Conservation (phyloP, 2,113 vertebrate species). For the Myotis brandtii region DNA sequence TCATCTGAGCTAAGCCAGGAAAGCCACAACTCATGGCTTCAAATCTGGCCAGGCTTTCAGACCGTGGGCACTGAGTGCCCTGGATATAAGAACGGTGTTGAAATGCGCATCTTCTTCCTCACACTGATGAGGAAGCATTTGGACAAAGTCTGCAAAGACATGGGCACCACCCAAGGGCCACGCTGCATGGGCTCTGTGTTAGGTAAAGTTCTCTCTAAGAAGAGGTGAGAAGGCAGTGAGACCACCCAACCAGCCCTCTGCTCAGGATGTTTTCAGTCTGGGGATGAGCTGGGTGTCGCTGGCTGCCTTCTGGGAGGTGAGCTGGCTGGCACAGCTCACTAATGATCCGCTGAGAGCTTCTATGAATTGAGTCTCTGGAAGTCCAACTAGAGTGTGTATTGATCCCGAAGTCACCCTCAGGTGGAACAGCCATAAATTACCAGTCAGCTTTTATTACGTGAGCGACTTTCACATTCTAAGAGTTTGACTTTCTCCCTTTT, state of each 20-base stretch:
- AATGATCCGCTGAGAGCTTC: conserved; percentile 50
- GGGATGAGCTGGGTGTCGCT: neutral
- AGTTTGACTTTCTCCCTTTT: conserved; percentile 53
- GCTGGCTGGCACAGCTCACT: neutral
- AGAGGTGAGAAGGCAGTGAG: neutral
- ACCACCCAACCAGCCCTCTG: neutral
- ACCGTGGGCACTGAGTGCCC: neutral
- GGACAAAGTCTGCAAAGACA: neutral
- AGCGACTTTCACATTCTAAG: conserved; percentile 69
- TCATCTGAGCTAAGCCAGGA: neutral
- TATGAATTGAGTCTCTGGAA: conserved; percentile 76
- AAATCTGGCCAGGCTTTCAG: neutral
- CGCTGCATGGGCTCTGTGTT: neutral
- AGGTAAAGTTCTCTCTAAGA: neutral
- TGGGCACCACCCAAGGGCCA: neutral
- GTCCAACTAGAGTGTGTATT: conserved; percentile 68
- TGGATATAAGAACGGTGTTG: neutral
- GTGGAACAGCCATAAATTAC: conserved; percentile 77
- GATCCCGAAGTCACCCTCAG: conserved; percentile 78
- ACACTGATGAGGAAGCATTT: neutral
- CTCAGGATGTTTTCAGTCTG: neutral
- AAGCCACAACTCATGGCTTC: neutral
- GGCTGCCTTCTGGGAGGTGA: neutral
- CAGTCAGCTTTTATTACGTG: conserved; percentile 80
- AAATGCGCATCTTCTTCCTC: neutral